phyloP scores from a whole-genome alignment of 2,113 vertebrate genomes.

The sheep (Ovis aries) region ARS-UI_Ramb_v3.0 NC_056080.1:133925501-133926000 shows the following conservation, averaged over 20 bases:
- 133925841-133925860: neutral
- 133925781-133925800: neutral
- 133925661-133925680: too few species aligned
- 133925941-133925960: neutral
- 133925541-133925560: neutral
- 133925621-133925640: too few species aligned
- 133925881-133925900: neutral
- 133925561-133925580: neutral
- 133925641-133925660: too few species aligned
- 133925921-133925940: neutral
- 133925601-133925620: too few species aligned
- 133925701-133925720: neutral
- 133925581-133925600: too few species aligned
- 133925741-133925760: neutral
- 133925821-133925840: neutral
- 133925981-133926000: slow-evolving; percentile 1
- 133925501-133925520: neutral
- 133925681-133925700: too few species aligned
- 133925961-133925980: neutral
- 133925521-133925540: neutral
- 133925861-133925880: neutral
- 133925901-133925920: slow-evolving; percentile 3
- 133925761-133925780: slow-evolving; percentile 3
- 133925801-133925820: neutral
- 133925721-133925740: neutral